Evolutionary conservation across 2,888 invertebrate species (phyloP).

Genomic region (Beris chalybata): DNA sequence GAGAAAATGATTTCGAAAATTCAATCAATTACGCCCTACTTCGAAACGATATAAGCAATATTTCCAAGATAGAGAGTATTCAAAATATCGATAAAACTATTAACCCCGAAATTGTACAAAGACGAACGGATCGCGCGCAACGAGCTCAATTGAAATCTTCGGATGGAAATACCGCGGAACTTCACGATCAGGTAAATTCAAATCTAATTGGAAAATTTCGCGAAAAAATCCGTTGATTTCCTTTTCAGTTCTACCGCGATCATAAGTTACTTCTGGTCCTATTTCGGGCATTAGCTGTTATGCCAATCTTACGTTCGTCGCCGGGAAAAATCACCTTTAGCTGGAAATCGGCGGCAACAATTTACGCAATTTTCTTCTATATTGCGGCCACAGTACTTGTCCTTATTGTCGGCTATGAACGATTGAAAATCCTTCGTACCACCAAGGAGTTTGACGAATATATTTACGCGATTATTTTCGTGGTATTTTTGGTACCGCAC

Average conservation of each 20-base stretch:
- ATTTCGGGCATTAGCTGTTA: conserved; percentile 66
- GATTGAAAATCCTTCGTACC: conserved; percentile 63
- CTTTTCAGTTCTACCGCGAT: conserved; percentile 62
- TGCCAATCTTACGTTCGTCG: conserved; percentile 64
- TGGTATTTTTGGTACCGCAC: conserved; percentile 68
- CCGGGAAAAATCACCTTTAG: conserved; percentile 65
- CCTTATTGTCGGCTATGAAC: conserved; percentile 63
- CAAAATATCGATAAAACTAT: conserved; percentile 10
- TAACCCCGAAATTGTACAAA: conserved; percentile 23
- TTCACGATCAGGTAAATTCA: conserved; percentile 57
- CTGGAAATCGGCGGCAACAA: conserved; percentile 65
- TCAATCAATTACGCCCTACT: conserved; percentile 38
- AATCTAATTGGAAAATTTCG: background rate
- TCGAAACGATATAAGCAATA: conserved; percentile 34
- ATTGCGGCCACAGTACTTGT: conserved; percentile 62
- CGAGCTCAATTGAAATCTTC: conserved; percentile 61
- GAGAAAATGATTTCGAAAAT: conserved; percentile 37
- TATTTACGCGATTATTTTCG: conserved; percentile 68
- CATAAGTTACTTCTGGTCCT: conserved; percentile 66
- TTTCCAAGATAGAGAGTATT: background rate
- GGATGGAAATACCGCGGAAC: conserved; percentile 63
- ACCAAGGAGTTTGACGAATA: conserved; percentile 69
- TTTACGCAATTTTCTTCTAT: conserved; percentile 68
- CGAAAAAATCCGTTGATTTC: background rate
- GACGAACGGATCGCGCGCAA: conserved; percentile 46